phyloP scores from a whole-genome alignment of 2,113 vertebrate genomes.

The Myotis brandtii region DNA sequence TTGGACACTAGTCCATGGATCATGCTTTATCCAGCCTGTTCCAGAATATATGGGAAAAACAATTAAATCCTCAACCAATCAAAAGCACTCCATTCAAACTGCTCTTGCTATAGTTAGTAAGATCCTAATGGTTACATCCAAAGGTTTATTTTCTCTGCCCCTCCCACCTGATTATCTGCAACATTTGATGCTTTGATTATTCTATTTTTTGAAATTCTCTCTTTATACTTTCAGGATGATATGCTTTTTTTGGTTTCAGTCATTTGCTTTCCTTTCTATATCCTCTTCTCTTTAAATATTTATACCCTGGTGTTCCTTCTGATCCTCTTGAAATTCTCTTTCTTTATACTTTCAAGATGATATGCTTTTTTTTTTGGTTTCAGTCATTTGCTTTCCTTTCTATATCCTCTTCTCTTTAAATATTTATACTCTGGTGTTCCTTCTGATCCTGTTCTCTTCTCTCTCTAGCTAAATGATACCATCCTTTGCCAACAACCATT shows the following conservation, averaged over 20 bases:
- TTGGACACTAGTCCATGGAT: not conserved
- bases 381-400: not conserved
- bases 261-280: not conserved
- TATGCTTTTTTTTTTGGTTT: not conserved
- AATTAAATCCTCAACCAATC: not conserved
- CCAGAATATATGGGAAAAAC: not conserved
- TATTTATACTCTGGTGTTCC: not conserved
- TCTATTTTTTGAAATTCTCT: not conserved
- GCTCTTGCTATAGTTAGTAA: not conserved
- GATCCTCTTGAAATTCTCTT: not conserved
- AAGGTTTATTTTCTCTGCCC: not conserved
- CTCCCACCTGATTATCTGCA: not conserved
- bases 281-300: conserved; percentile 1
- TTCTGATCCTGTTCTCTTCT: not conserved
- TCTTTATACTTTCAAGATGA: not conserved
- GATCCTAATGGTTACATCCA: not conserved
- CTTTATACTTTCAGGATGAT: not conserved
- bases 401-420: conserved; percentile 30
- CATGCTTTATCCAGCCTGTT: not conserved
- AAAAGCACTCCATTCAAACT: not conserved
- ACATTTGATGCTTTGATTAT: not conserved
- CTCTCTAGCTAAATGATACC: not conserved
- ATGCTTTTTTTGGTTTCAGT: not conserved
- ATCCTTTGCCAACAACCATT: not conserved
- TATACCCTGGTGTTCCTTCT: too few species aligned